Evolutionary conservation across 1,140 invertebrate genomes (phyloP).

Genomic region (Brachionus rubens): DNA sequence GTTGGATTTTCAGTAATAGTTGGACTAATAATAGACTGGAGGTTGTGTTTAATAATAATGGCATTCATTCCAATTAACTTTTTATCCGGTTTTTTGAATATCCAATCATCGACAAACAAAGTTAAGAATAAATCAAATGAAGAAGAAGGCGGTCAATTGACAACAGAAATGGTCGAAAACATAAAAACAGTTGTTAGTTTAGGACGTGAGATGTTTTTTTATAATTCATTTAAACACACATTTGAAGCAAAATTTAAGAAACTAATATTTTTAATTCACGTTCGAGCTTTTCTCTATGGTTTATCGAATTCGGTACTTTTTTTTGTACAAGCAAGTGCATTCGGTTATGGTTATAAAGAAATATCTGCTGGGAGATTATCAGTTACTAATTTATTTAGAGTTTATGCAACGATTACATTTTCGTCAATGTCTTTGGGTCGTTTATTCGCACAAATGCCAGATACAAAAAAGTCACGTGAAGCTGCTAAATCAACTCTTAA

Average conservation of each 20-base stretch:
- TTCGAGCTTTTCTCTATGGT: background rate
- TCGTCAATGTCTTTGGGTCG: constrained; percentile 42
- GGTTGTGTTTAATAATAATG: constrained; percentile 75
- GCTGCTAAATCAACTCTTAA: background rate
- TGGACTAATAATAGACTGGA: constrained; percentile 74
- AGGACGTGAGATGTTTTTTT: background rate
- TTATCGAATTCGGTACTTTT: constrained; percentile 35
- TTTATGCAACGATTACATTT: constrained; percentile 34
- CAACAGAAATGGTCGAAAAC: constrained; percentile 30
- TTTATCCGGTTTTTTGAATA: constrained; percentile 58
- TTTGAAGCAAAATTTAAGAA: constrained; percentile 38
- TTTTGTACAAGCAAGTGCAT: constrained; percentile 38
- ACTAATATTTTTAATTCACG: background rate
- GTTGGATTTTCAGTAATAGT: constrained; percentile 70
- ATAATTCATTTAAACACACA: background rate
- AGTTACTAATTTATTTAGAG: constrained; percentile 10
- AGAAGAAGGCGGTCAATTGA: constrained; percentile 21
- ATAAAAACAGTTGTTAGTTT: constrained; percentile 34
- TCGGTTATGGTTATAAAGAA: constrained; percentile 11
- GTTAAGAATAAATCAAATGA: background rate
- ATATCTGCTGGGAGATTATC: background rate
- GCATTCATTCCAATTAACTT: constrained; percentile 68
- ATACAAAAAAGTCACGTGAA: constrained; percentile 3
- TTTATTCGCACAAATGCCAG: constrained; percentile 10
- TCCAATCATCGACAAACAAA: constrained; percentile 1